Base-by-base conservation (phyloP, 2,113 vertebrate genomes). In the Glareola pratincola region DNA sequence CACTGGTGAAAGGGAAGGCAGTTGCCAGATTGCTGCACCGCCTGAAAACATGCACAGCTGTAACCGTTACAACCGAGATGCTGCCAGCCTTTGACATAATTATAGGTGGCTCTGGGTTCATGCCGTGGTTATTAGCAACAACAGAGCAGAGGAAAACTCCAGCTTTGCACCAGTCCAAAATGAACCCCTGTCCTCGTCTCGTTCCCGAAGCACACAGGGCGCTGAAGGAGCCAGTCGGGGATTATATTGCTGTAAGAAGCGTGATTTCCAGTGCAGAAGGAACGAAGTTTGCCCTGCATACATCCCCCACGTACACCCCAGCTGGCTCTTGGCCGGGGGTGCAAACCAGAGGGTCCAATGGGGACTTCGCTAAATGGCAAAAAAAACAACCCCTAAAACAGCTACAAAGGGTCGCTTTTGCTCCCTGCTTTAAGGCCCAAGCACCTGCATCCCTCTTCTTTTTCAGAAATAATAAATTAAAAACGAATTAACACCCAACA, bases 291-390 rank as follows among this genome's bases (percentile, higher is more conserved):
- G 51, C 13, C 74, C 73, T 11, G 37, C 15, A 7, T 7, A 26
- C n/a, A 45, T 4, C 22, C 47, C 32, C 14, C 47, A 7, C 11
- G 0, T 7, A 29, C 62, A 47, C 2, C 24, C 57, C 24, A 2
- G 12, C 26, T 16, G 50, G 22, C 12, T 15, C 39, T 2, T 11
- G 30, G 2, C 7, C 36, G 45, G 36, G 48, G 41, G 14, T 2
- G n/a, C 18, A 24, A 18, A 53, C 34, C 60, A 22, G 5, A 36
- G 23, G 43, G 34, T 19, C 8, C 43, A 29, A 26, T 16, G 23
- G 10, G 12, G 26, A 18, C n/a, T 71, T 23, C 6, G 34, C 26
- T 37, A 27, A 75, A 56, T 0, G 17, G 19, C 3, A n/a, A 24
- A 64, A 24, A 41, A 9, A 30, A 13, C 24, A 19, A 37, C 39